Percentiles rank a stretch among this genome's conserved stretches.
These are phyloP conservation scores for Leucoraja erinaceus DNA, from an alignment of 2,113 vertebrate species.

Conservation along the genomic window DNA sequence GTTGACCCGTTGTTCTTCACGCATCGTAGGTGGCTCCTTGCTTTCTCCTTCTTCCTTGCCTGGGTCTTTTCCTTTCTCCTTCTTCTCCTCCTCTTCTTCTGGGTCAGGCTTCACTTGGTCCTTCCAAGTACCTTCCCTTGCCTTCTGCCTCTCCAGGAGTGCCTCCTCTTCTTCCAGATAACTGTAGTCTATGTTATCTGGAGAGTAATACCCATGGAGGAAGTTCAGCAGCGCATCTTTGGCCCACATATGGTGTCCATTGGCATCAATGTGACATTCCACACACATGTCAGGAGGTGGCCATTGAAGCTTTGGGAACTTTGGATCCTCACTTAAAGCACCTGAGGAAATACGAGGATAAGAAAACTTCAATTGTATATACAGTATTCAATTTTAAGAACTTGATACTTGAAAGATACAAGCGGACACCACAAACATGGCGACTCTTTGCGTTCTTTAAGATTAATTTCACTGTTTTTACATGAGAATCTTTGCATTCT, in stretches of 20 bases:
- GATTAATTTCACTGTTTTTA: no score
- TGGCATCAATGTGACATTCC: constrained; percentile 61
- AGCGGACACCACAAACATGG: no score
- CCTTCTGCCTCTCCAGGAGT: constrained; percentile 45
- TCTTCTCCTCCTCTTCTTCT: constrained; percentile 44
- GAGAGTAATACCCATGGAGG: constrained; percentile 67
- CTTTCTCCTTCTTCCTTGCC: constrained; percentile 37
- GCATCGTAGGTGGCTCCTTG: background rate
- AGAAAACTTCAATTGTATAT: background rate
- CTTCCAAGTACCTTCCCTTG: constrained; percentile 40
- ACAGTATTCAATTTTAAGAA: no score
- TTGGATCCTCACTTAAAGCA: constrained; percentile 72
- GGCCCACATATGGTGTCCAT: constrained; percentile 64
- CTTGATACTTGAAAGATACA: no score
- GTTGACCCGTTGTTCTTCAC: constrained; percentile 21
- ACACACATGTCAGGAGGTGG: constrained; percentile 68
- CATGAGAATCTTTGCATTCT: no score
- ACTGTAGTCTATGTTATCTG: constrained; percentile 53
- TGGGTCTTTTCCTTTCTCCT: constrained; percentile 38
- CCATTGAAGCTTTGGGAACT: constrained; percentile 90
- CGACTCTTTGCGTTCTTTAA: no score
- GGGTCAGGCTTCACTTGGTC: constrained; percentile 13
- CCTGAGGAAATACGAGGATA: constrained; percentile 53
- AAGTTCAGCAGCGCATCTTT: constrained; percentile 57
- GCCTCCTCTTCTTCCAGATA: constrained; percentile 46